Conservation (phyloP, 2,888 invertebrate genomes). For the Pristionchus entomophagus region DNA sequence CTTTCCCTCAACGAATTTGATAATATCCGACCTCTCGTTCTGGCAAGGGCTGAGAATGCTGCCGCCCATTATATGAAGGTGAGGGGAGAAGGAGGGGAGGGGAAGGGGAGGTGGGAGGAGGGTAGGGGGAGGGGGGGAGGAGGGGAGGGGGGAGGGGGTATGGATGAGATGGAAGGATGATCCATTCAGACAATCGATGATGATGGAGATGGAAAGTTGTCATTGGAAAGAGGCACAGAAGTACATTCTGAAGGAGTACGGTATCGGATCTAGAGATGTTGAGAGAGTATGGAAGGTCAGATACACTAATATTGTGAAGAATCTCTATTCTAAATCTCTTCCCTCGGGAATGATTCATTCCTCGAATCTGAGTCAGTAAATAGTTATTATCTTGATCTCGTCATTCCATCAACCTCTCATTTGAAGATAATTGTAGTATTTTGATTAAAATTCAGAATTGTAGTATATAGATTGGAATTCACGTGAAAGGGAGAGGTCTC, state of each 20-base stretch:
- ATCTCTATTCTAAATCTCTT: not conserved
- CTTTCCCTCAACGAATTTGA: slow-evolving; percentile 67
- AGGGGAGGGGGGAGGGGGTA: not conserved
- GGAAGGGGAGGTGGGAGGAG: not conserved
- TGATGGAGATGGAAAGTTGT: slow-evolving; percentile 68
- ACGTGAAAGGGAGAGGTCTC: not conserved
- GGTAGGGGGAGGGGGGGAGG: not conserved
- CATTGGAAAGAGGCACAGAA: slow-evolving; percentile 70
- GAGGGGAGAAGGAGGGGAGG: not conserved
- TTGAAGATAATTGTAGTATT: not conserved
- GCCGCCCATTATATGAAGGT: slow-evolving; percentile 70
- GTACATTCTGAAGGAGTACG: slow-evolving; percentile 74
- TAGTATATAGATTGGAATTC: not conserved
- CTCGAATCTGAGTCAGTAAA: not conserved
- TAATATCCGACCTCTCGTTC: slow-evolving; percentile 69
- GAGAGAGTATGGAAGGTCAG: slow-evolving; percentile 67
- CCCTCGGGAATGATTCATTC: not conserved
- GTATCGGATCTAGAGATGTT: slow-evolving; percentile 72
- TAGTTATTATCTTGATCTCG: not conserved
- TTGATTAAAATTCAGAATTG: not conserved
- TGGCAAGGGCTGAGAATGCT: slow-evolving; percentile 74
- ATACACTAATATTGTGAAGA: not conserved
- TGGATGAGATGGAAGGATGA: not conserved
- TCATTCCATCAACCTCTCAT: not conserved
- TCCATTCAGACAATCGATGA: slow-evolving; percentile 66